Evolutionary conservation across 2,113 vertebrate species (phyloP), one percentile per base, ranked within the genome.

Genomic region (Thomomys bottae): DNA sequence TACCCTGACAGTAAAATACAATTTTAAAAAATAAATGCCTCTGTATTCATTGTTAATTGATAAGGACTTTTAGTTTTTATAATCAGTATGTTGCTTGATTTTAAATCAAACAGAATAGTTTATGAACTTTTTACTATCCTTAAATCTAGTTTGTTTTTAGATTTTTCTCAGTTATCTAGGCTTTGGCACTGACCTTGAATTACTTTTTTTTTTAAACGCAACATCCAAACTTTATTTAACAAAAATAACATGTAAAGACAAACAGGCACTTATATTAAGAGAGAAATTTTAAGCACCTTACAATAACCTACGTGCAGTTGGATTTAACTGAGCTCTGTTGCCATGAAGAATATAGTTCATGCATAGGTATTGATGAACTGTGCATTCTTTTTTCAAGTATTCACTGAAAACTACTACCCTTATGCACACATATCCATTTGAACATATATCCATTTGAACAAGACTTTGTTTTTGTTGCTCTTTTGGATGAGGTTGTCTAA

Each of bases 321-420:
- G 95, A 97, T 96, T 97, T 97, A 95, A 98, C 98, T 97, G 97
- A 98, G 98, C 97, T 97, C 97, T 98, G 95, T 97, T 95, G 98
- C 98, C 98, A 98, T 98, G 96, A 98, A 98, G 97, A 98, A 98
- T 98, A 98, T 98, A 98, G 98, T 98, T 98, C 96, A 96, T 98
- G 98, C 98, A 98, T 98, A 98, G 97, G 95, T 97, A 96, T 78
- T 82, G 96, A 95, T 97, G 93, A 95, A 94, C 66, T 97, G 97
- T 97, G 98, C 97, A 98, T n/a, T n/a, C 18, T 54, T 92, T 97
- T 96, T 97, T 75, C 94, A 97, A 98, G 98, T 98, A 98, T 98
- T 99, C 98, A 98, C 98, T 98, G 98, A 98, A 98, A n/a, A n/a
- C n/a, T 98, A 98, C 98, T 98, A 98, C 59, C 97, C 96, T 97